These are phyloP conservation scores for Apogon talboti DNA, from an alignment of 2,797 vertebrate species.

Conservation along the genomic window DNA sequence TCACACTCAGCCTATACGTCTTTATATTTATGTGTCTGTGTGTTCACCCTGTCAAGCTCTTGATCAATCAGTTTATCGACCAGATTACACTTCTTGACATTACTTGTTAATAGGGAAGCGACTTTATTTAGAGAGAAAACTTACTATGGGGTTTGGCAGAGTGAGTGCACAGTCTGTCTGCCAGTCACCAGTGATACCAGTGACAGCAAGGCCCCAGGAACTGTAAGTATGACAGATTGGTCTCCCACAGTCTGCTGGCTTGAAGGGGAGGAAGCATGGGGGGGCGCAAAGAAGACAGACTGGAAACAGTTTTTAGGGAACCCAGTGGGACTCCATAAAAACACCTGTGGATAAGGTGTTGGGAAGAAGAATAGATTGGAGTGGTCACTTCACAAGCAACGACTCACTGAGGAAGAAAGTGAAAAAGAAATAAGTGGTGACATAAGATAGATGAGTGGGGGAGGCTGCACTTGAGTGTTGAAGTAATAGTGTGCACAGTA, in stretches of 20 bases:
- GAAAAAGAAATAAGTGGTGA: slow-evolving; percentile 49
- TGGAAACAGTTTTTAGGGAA: slow-evolving; percentile 44
- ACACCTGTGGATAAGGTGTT: slow-evolving; percentile 26
- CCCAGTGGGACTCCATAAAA: slow-evolving; percentile 28
- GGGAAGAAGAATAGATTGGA: slow-evolving; percentile 17
- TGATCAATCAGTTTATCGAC: slow-evolving; percentile 30
- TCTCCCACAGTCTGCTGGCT: slow-evolving; percentile 53
- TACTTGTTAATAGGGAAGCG: slow-evolving; percentile 27
- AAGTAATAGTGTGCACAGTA: slow-evolving; percentile 61
- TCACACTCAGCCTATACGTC: slow-evolving; percentile 18
- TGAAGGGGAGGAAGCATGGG: slow-evolving; percentile 22
- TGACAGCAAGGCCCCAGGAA: slow-evolving; percentile 44
- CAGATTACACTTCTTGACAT: slow-evolving; percentile 29
- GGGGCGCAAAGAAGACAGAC: slow-evolving; percentile 24
- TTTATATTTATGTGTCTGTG: slow-evolving; percentile 6
- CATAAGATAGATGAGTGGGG: slow-evolving; percentile 51
- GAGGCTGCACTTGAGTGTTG: slow-evolving; percentile 30
- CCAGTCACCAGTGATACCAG: slow-evolving; percentile 38
- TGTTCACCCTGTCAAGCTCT: slow-evolving; percentile 16
- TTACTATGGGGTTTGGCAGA: slow-evolving; percentile 30
- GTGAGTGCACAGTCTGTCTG: slow-evolving; percentile 26
- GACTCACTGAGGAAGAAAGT: slow-evolving; percentile 41
- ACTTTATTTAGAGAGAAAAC: slow-evolving; percentile 37
- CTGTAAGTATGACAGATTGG: slow-evolving; percentile 59
- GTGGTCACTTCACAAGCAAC: slow-evolving; percentile 18